Evolutionary conservation across 2,113 vertebrate genomes (phyloP), one percentile per base, ranked within the genome.

Genomic region (Lasiurus cinereus): DNA sequence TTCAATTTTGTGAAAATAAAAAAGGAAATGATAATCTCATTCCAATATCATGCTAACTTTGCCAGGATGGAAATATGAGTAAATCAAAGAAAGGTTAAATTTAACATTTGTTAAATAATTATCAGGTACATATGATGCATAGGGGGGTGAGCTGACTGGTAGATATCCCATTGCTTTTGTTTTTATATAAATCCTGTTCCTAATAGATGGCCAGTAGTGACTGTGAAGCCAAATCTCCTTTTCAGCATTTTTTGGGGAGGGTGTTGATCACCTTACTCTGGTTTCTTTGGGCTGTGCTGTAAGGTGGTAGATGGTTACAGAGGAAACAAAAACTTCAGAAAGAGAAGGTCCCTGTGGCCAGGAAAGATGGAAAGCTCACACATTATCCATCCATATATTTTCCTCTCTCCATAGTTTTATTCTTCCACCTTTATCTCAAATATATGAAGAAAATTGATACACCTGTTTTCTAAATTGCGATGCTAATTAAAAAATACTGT

Each of bases 21-120:
- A 79, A 36, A 56, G 14, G 14, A 31, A 90, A 50, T 36, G 9
- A 84, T 70, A 54, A 69, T 83, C 8, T 74, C 6, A 94, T 90
- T 90, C 15, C 13, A 88, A 72, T 83, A 77, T 36, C 33, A 83
- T 83, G 33, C 31, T 87, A 54, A 78, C 9, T 95, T 87, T 94
- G 24, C 8, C 11, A 91, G 22, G 21, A 19, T 93, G 36, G 33
- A 79, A 79, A 80, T 36, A 46, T 7, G 1, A 3, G 48, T 72
- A 88, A 79, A 79, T 92, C 50, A 86, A 90, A 94, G 62, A 92
- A 86, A 33, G 19, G n/a, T 83, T 88, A 76, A 69, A 56, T 77
- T 67, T 64, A 83, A 88, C 31, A 39, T 80, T 79, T 56, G 4
- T 54, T 52, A 84, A 90, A 29, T 50, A 72, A 76, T 21, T 6